phyloP scores from a whole-genome alignment of 1,140 invertebrate genomes.

The Chlorops oryzae region DNA sequence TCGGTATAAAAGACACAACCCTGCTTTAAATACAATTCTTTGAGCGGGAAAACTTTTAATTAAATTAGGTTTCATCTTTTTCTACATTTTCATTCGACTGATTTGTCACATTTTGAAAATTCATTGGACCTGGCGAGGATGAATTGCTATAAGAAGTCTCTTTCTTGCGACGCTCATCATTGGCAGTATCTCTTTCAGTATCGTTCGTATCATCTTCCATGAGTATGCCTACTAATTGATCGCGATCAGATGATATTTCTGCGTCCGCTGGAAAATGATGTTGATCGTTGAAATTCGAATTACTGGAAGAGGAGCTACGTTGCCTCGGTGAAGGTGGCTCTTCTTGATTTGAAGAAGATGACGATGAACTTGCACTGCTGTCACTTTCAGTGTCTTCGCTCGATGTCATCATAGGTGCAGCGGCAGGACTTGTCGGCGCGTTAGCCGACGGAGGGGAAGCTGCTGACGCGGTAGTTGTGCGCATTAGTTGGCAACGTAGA shows the following conservation, averaged over 20 bases:
- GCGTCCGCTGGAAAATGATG: background rate
- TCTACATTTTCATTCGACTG: too few species aligned
- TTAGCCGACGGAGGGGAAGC: slow-evolving; percentile 39
- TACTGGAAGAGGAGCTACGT: background rate
- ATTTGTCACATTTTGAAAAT: too few species aligned
- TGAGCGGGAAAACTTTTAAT: too few species aligned
- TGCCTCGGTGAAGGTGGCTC: background rate
- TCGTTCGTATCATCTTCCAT: background rate
- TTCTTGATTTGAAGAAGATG: slow-evolving; percentile 25
- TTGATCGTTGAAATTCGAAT: background rate
- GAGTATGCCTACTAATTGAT: too few species aligned
- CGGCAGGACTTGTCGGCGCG: slow-evolving; percentile 32
- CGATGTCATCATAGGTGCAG: slow-evolving; percentile 41
- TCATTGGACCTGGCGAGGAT: too few species aligned
- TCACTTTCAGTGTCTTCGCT: slow-evolving; percentile 46
- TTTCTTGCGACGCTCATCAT: too few species aligned
- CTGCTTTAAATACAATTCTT: too few species aligned
- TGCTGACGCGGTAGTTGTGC: slow-evolving; percentile 32
- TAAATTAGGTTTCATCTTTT: too few species aligned
- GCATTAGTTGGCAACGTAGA: slow-evolving; percentile 36
- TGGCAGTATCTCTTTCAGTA: background rate
- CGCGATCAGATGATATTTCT: too few species aligned
- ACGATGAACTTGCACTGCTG: slow-evolving; percentile 38
- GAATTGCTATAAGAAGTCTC: too few species aligned
- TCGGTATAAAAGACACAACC: too few species aligned